A percentile compares a stretch with the other conserved stretches of the same genome.
These are phyloP conservation scores for Pammene aurita DNA, from an alignment of 2,888 invertebrate species.

Conservation along the genomic window DNA sequence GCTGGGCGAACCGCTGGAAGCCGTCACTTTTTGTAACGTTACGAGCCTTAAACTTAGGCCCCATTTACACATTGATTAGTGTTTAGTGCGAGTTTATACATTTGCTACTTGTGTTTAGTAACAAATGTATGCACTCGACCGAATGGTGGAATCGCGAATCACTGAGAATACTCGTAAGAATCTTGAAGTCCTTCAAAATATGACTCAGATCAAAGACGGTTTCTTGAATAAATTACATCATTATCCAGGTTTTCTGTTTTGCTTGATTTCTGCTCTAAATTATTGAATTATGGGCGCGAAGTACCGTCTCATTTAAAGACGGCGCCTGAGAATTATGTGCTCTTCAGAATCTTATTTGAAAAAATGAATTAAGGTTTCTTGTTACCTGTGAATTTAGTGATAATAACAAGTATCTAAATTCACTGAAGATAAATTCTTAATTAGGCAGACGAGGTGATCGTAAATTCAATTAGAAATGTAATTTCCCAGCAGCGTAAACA, in stretches of 20 bases:
- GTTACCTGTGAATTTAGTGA: neutral
- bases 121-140: too few species aligned
- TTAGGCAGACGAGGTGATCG: too few species aligned
- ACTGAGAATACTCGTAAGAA: neutral
- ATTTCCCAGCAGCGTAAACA: too few species aligned
- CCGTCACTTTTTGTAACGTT: too few species aligned
- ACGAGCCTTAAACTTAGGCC: too few species aligned
- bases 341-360: slow-evolving; percentile 19
- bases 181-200: slow-evolving; percentile 22
- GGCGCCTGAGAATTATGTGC: slow-evolving; percentile 5
- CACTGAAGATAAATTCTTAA: neutral
- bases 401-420: neutral
- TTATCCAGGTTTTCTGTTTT: slow-evolving; percentile 38
- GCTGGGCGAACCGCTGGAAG: too few species aligned
- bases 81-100: too few species aligned
- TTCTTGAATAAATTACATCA: slow-evolving; percentile 40
- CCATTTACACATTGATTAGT: too few species aligned
- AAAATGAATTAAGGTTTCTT: slow-evolving; percentile 4
- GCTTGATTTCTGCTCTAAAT: slow-evolving; percentile 34
- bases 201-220: slow-evolving; percentile 37
- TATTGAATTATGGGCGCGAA: slow-evolving; percentile 31
- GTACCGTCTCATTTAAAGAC: slow-evolving; percentile 15
- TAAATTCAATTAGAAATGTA: too few species aligned
- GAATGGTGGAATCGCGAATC: too few species aligned
- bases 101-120: too few species aligned